Percentiles rank a stretch among this genome's conserved stretches.
phyloP scores from a whole-genome alignment of 2,113 vertebrate genomes.

The Gopherus evgoodei region DNA sequence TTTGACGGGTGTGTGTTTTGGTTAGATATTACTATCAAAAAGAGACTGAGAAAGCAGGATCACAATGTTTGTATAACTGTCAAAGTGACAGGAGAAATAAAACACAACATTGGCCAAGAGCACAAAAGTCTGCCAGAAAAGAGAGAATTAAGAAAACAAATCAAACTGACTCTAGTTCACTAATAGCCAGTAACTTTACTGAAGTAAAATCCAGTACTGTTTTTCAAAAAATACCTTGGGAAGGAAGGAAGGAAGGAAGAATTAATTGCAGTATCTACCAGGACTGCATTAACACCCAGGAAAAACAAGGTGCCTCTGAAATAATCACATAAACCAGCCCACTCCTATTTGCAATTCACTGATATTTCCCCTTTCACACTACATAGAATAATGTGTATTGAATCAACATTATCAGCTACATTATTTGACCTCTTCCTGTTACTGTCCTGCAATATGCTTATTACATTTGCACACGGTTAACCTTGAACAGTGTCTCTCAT shows the following conservation, averaged over 20 bases:
- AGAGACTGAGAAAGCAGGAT: neutral
- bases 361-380: neutral
- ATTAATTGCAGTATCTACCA: neutral
- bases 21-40: neutral
- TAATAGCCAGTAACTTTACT: neutral
- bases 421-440: neutral
- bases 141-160: neutral
- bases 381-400: neutral
- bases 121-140: neutral
- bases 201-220: neutral
- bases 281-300: neutral
- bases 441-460: neutral
- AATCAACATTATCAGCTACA: neutral
- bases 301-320: neutral
- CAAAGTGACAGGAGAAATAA: neutral
- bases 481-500: neutral
- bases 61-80: neutral
- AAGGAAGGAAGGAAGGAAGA: neutral
- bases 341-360: neutral
- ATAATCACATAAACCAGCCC: neutral
- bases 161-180: neutral
- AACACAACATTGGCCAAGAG: neutral
- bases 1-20: neutral
- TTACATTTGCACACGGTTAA: neutral
- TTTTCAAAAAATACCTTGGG: neutral